Evolutionary conservation across 2,888 invertebrate species (phyloP), one percentile per base, ranked within the genome.

Genomic region (Myopa testacea): DNA sequence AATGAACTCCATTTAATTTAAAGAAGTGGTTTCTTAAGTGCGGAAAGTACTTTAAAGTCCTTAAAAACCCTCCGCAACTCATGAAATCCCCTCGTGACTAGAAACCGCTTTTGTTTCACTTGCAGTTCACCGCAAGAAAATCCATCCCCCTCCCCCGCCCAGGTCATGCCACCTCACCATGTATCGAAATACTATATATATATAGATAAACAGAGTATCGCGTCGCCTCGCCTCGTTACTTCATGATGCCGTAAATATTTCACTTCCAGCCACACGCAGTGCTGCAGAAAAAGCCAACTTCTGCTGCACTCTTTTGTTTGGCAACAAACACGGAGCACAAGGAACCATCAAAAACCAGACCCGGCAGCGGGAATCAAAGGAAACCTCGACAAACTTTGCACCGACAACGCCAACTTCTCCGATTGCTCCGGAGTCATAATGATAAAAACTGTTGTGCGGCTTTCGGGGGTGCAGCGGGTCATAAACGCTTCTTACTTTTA

Each of bases 191-290:
- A 26, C 26, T 26, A 26, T 14, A n/a, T 26, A 26, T 14, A n/a
- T 55, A 16, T 55, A 10, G 55, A 55, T 5, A 55, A 55, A 55
- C n/a, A 55, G 4, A 4, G n/a, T 5, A n/a, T 55, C 55, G 55
- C 45, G 10, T 45, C 45, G 45, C 45, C 7, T 45, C 45, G 45
- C 45, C 55, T 55, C 55, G 10, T 45, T 55, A 55, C 34, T 14
- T 65, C 58, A 12, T 34, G 37, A 14, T 37, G 65, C 34, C 65
- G 34, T 65, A 65, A 65, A 65, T 65, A 38, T 65, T 38, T 65
- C 65, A 62, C 38, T 14, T 38, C 10, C 37, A 14, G 38, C 34
- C 65, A 62, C 38, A 34, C 4, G 8, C 37, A 14, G 38, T 37
- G 45, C 45, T 45, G 45, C 45, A 45, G 45, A 3, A 45, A 45